Evolutionary conservation across 2,797 vertebrate genomes (phyloP).

Genomic region (Synaphobranchus kaupii): DNA sequence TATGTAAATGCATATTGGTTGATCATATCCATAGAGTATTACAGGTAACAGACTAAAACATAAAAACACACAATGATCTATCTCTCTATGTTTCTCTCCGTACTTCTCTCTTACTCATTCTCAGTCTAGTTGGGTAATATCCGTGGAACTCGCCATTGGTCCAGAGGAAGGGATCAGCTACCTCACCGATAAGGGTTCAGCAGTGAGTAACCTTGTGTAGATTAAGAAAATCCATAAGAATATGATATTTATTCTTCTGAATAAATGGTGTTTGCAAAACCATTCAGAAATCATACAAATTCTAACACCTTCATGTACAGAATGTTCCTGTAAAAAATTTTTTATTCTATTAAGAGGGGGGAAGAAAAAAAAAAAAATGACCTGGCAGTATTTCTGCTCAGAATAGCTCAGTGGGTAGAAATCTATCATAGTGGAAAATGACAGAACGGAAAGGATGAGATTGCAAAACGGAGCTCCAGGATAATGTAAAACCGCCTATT

Average conservation of each 20-base stretch:
- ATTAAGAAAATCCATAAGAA: not conserved
- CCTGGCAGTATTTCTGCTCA: not conserved
- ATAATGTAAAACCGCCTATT: not conserved
- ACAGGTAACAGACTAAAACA: not conserved
- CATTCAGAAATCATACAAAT: not conserved
- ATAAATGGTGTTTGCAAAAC: not conserved
- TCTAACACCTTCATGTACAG: not conserved
- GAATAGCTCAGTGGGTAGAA: not conserved
- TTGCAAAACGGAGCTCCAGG: not conserved
- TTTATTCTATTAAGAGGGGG: not conserved
- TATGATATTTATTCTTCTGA: not conserved
- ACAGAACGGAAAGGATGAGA: not conserved
- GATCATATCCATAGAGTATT: not conserved
- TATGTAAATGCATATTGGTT: not conserved
- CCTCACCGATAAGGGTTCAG: slow-evolving; percentile 97
- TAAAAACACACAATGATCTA: not conserved
- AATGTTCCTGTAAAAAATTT: not conserved
- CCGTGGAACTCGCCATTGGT: slow-evolving; percentile 95
- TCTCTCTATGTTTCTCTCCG: not conserved
- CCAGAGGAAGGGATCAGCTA: slow-evolving; percentile 99
- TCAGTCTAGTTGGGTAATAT: slow-evolving; percentile 98
- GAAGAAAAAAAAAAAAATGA: not conserved
- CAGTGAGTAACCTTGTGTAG: slow-evolving; percentile 72
- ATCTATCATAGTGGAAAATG: not conserved
- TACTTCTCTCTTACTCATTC: slow-evolving; percentile 12